phyloP scores from a whole-genome alignment of 2,888 invertebrate genomes.

The Tetragonula carbonaria region DNA sequence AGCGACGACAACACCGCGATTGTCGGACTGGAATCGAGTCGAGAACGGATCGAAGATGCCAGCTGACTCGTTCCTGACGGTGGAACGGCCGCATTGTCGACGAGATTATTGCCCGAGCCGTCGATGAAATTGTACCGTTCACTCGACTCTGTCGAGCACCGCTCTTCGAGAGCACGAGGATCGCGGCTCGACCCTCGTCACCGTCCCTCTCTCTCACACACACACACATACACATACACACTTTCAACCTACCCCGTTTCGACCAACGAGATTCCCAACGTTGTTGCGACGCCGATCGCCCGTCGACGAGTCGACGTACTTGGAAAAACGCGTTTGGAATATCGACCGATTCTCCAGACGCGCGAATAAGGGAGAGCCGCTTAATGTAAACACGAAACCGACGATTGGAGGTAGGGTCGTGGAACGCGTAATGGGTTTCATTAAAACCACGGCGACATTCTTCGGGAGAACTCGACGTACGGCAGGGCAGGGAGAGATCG shows the following conservation, averaged over 20 bases:
- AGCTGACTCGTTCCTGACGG: constrained; percentile 64
- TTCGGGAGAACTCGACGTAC: neutral
- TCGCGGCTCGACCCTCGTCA: constrained; percentile 50
- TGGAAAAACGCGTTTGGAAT: constrained; percentile 42
- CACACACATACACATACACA: too few relatives aligned
- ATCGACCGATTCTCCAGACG: constrained; percentile 34
- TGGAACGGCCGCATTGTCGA: constrained; percentile 49
- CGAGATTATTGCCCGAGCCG: constrained; percentile 63
- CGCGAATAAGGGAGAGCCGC: constrained; percentile 30
- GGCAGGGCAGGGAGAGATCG: neutral
- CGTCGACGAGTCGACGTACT: neutral
- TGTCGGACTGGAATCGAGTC: constrained; percentile 9
- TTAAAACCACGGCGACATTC: neutral
- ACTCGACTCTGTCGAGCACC: constrained; percentile 59
- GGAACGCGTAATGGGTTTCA: constrained; percentile 4
- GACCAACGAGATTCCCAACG: constrained; percentile 41
- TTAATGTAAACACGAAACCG: constrained; percentile 33
- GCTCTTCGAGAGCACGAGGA: constrained; percentile 47
- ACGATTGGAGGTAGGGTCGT: neutral
- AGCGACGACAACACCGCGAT: constrained; percentile 14
- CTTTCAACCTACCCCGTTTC: constrained; percentile 34
- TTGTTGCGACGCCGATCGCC: constrained; percentile 38
- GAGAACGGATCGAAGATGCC: constrained; percentile 67
- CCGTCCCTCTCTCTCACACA: neutral
- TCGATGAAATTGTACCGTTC: constrained; percentile 68